Percentiles rank a stretch among this genome's conserved stretches.
phyloP scores from a whole-genome alignment of 1,140 invertebrate genomes.

The Lithobius niger region DNA sequence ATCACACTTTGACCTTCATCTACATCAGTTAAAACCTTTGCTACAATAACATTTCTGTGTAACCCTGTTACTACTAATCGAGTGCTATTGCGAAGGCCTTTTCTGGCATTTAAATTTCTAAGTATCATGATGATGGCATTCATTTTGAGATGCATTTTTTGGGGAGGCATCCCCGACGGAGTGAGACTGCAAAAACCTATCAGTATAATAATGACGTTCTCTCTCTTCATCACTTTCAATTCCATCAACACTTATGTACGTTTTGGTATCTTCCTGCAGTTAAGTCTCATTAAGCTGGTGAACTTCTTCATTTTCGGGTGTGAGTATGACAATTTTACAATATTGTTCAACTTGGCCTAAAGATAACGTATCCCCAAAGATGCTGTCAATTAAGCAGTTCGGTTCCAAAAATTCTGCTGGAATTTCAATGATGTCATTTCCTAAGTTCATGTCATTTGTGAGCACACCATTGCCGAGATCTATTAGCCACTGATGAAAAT shows the following conservation, averaged over 20 bases:
- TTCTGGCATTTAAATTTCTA: not conserved
- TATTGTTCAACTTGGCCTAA: not conserved
- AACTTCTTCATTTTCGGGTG: not conserved
- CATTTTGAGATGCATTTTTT: not conserved
- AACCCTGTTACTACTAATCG: constrained; percentile 7
- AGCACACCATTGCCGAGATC: no score
- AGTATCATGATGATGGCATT: not conserved
- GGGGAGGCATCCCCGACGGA: not conserved
- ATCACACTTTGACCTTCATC: constrained; percentile 9
- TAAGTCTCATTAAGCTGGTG: not conserved
- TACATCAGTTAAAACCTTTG: not conserved
- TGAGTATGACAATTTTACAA: not conserved
- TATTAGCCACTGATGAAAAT: no score
- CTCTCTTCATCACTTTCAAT: not conserved
- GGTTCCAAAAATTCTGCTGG: not conserved
- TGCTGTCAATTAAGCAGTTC: no score
- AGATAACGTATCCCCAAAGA: not conserved
- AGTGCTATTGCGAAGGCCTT: constrained; percentile 14
- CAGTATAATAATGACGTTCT: not conserved
- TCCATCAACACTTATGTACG: not conserved
- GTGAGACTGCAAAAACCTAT: not conserved
- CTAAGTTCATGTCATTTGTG: no score
- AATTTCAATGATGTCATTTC: no score
- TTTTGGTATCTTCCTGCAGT: not conserved
- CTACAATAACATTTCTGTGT: constrained; percentile 1